Conservation (phyloP, 1,140 invertebrate genomes). For the Wasmannia auropunctata region DNA sequence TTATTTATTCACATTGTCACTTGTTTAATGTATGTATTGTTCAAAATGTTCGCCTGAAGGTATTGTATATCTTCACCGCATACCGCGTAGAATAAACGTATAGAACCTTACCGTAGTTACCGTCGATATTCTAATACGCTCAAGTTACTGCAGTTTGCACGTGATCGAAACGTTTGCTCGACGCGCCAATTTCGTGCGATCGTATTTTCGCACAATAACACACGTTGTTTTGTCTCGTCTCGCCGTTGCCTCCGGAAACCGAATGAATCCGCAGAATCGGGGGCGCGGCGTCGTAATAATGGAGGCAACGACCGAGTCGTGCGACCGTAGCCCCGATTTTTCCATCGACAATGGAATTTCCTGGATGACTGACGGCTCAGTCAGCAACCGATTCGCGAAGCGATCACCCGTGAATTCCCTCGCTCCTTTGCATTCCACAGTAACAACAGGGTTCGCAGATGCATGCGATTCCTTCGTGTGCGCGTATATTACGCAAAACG, state of each 20-base stretch:
- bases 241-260: neutral
- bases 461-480: slow-evolving; percentile 6
- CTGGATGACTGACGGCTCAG: slow-evolving; percentile 69
- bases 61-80: too few relatives aligned
- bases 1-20: too few relatives aligned
- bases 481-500: slow-evolving; percentile 31
- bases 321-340: slow-evolving; percentile 44
- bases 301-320: slow-evolving; percentile 37
- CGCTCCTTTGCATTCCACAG: slow-evolving; percentile 73
- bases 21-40: neutral
- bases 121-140: neutral
- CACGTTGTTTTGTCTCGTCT: neutral
- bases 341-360: slow-evolving; percentile 67
- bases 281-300: slow-evolving; percentile 17
- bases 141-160: neutral
- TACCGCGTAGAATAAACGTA: neutral
- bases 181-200: neutral
- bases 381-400: slow-evolving; percentile 47
- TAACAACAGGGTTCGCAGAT: slow-evolving; percentile 66
- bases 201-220: neutral
- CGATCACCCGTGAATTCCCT: slow-evolving; percentile 75
- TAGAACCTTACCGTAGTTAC: neutral
- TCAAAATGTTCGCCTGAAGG: too few relatives aligned
- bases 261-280: neutral
- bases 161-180: neutral